phyloP scores from a whole-genome alignment of 2,797 vertebrate species.

The Lepilemur septentrionalis region DNA sequence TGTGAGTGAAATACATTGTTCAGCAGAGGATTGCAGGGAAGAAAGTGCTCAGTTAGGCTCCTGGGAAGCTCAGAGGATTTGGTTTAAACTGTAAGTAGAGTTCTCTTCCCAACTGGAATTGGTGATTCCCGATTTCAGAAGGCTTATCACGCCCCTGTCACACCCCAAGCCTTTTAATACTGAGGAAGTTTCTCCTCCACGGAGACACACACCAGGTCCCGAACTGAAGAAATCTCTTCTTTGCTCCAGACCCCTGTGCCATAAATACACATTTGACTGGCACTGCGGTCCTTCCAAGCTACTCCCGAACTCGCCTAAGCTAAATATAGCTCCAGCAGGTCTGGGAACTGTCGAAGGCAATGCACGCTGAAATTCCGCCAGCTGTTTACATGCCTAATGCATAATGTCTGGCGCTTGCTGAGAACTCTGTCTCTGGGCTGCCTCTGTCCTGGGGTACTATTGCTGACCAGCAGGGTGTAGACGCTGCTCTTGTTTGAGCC shows the following conservation, averaged over 20 bases:
- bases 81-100: not conserved
- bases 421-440: not conserved
- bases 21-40: not conserved
- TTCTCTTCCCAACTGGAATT: not conserved
- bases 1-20: not conserved
- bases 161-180: not conserved
- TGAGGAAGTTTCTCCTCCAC: not conserved
- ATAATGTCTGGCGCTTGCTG: not conserved
- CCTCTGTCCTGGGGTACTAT: not conserved
- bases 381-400: constrained; percentile 46
- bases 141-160: not conserved
- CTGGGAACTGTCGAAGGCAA: constrained; percentile 41
- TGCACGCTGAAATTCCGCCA: constrained; percentile 25
- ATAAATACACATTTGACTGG: constrained; percentile 61
- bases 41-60: not conserved
- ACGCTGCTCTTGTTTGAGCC: not conserved
- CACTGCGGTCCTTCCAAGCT: not conserved
- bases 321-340: constrained; percentile 61
- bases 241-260: not conserved
- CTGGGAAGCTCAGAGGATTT: not conserved
- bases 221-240: constrained; percentile 34
- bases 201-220: not conserved
- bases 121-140: not conserved
- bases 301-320: constrained; percentile 53
- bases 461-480: not conserved